Base-by-base conservation (phyloP, 2,888 invertebrate genomes). In the Alsophila aescularia region DNA sequence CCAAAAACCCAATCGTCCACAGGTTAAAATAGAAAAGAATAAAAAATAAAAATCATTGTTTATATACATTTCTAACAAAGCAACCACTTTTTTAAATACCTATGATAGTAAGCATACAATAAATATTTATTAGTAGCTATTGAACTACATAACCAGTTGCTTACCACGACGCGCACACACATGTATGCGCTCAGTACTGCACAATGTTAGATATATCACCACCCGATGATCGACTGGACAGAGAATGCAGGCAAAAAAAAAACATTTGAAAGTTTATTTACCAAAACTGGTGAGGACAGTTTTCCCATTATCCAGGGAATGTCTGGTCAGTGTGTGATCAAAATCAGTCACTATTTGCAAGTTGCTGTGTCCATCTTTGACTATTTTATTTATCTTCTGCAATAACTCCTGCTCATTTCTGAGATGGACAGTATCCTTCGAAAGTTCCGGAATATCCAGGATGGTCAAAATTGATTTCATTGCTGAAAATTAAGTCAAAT, bases 281-380 rank as follows among this genome's bases (percentile, higher is more conserved):
- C 98, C 96, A 90, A 97, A 98, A 82, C 97, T 97, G 41, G 96
- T 96, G 1, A 95, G 87, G 21, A 96, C 95, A 24, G 86, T 81
- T 62, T 90, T 92, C 0, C 97, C 97, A 83, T 94, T 92, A 59
- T 95, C 93, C 64, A 95, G 91, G 49, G 93, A 94, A 69, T 96
- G 96, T 69, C 96, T 95, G 0, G 98, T 97, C 41, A 98, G 87
- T 0, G 98, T 98, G 69, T 94, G 94, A 81, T 98, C 98, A 81
- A 98, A 98, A 83, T 98, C 98, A 0, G 97, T 95, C 0, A 98
- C 96, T 24, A 98, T 91, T 93, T 98, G 94, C 56, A 97, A 83
- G 61, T 94, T 94, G n/a, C 90, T 85, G 16, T 92, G 77, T 0
- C 92, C 92, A 65, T 81, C 89, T 36, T 75, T 60, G 21, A 90